These are phyloP conservation scores for Trematomus loennbergii DNA, from an alignment of 2,113 vertebrate genomes.

Conservation along the genomic window DNA sequence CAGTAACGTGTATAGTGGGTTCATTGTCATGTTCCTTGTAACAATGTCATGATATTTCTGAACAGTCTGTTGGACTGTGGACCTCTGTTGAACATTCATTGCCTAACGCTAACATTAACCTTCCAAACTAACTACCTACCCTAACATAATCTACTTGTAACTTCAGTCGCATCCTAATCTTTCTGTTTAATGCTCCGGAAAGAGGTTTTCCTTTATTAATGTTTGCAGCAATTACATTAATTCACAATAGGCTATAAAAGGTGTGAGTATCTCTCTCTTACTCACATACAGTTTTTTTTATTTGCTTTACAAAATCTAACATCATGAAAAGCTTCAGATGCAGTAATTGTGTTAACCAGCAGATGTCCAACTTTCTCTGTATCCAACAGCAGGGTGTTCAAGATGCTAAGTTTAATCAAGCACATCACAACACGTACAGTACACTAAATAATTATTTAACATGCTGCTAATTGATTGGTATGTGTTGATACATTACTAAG, in stretches of 20 bases:
- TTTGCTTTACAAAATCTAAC: neutral
- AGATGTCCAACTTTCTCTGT: slow-evolving; percentile 30
- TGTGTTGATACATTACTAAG: too few relatives aligned
- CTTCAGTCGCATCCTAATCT: neutral
- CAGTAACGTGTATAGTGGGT: neutral
- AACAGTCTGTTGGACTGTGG: neutral
- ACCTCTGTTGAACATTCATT: neutral
- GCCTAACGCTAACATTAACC: neutral
- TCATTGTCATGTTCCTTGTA: neutral
- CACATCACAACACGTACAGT: neutral
- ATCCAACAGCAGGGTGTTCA: neutral
- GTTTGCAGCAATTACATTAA: neutral
- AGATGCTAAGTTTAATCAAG: neutral
- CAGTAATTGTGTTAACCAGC: slow-evolving; percentile 21
- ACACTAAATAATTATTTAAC: neutral
- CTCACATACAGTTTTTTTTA: too few relatives aligned
- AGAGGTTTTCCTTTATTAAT: neutral
- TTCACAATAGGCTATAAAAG: neutral
- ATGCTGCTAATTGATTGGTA: neutral
- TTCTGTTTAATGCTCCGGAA: neutral
- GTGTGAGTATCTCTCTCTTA: neutral
- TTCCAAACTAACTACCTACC: neutral
- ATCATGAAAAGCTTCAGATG: neutral
- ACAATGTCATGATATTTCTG: neutral
- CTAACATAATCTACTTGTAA: neutral